A percentile compares a stretch with the other conserved stretches of the same genome.
phyloP scores from a whole-genome alignment of 2,888 invertebrate species.

The Agrilus mali region DNA sequence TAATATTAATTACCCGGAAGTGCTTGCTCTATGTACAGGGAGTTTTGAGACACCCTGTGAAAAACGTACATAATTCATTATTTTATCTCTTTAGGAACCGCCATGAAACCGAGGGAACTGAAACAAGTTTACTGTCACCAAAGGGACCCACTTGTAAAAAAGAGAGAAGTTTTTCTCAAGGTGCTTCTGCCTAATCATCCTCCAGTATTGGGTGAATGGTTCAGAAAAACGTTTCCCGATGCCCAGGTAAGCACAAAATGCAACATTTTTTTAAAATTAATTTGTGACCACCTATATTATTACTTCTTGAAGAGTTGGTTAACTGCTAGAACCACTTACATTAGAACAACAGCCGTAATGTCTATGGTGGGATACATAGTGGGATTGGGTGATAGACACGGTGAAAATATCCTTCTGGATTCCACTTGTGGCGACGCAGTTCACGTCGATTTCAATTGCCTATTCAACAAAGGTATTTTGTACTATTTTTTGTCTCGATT shows the following conservation, averaged over 20 bases:
- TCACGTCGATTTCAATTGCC: slow-evolving; percentile 96
- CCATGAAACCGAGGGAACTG: slow-evolving; percentile 46
- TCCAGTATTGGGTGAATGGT: slow-evolving; percentile 88
- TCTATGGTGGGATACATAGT: slow-evolving; percentile 92
- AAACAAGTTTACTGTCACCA: slow-evolving; percentile 47
- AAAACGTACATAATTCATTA: neutral
- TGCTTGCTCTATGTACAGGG: too few relatives aligned
- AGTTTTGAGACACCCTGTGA: neutral
- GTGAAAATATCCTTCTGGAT: slow-evolving; percentile 91
- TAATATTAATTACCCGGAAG: too few relatives aligned
- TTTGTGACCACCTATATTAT: slow-evolving; percentile 1
- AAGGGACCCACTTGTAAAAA: slow-evolving; percentile 51
- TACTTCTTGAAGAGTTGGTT: slow-evolving; percentile 58
- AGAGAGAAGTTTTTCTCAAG: slow-evolving; percentile 50
- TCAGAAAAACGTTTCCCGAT: slow-evolving; percentile 75
- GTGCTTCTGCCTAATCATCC: slow-evolving; percentile 60
- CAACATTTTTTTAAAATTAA: neutral
- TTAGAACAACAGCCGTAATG: slow-evolving; percentile 92
- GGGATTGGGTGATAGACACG: slow-evolving; percentile 87
- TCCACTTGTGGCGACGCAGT: slow-evolving; percentile 85
- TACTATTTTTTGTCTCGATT: neutral
- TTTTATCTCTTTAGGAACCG: slow-evolving; percentile 32
- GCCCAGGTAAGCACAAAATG: slow-evolving; percentile 40
- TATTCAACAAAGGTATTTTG: slow-evolving; percentile 75
- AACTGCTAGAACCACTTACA: slow-evolving; percentile 79